These are phyloP conservation scores for Sesamia nonagrioides DNA, from an alignment of 1,140 invertebrate species.

Conservation along the genomic window DNA sequence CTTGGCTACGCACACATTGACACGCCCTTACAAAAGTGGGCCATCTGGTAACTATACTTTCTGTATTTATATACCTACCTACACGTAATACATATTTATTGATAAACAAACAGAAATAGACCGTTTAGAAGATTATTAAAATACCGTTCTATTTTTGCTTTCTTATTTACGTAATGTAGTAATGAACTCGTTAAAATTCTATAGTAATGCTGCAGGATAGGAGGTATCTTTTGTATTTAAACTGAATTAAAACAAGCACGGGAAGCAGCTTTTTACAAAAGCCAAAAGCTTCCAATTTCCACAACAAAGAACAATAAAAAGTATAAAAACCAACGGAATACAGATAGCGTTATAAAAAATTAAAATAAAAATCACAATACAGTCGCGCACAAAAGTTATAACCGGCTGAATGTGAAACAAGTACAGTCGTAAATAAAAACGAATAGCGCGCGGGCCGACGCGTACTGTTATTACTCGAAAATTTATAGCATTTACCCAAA, in stretches of 20 bases:
- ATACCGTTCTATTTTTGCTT: conserved; percentile 39
- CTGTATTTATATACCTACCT: conserved; percentile 32
- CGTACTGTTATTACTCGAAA: conserved; percentile 75
- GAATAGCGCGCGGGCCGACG: conserved; percentile 75
- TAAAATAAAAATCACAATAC: conserved; percentile 76
- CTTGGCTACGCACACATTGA: conserved; percentile 67
- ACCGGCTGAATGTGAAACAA: conserved; percentile 79
- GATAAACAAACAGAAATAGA: conserved; percentile 42
- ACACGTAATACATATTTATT: conserved; percentile 36
- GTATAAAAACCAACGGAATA: conserved; percentile 48
- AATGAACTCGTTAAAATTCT: conserved; percentile 7
- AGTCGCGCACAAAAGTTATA: conserved; percentile 77
- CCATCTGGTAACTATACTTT: conserved; percentile 66
- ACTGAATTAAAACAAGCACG: conserved; percentile 23
- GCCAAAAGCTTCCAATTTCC: conserved; percentile 52
- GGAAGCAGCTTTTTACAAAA: conserved; percentile 58
- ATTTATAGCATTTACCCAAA: conserved; percentile 80
- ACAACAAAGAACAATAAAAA: conserved; percentile 65
- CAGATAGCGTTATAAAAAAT: conserved; percentile 68
- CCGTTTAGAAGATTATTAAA: conserved; percentile 15
- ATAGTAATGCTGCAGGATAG: not conserved
- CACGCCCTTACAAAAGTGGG: conserved; percentile 72
- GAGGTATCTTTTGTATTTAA: not conserved
- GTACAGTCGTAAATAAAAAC: conserved; percentile 83
- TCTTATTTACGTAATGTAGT: conserved; percentile 3